Conservation (phyloP, 2,113 vertebrate genomes). For the Halcyon senegalensis region DNA sequence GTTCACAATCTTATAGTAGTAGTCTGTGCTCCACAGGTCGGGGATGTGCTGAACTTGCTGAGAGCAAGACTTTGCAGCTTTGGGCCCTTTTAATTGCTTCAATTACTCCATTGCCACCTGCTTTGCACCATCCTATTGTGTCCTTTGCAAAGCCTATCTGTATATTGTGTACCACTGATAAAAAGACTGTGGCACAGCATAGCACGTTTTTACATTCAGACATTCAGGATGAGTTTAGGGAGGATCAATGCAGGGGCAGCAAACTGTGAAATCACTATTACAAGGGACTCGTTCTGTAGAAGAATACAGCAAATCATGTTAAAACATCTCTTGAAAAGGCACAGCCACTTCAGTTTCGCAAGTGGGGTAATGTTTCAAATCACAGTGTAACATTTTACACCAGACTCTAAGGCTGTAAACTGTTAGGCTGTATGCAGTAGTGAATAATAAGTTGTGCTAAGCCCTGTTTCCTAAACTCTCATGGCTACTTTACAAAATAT, state of each 20-base stretch:
- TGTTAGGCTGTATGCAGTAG: neutral
- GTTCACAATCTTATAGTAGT: neutral
- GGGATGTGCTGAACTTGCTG: neutral
- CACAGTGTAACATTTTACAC: neutral
- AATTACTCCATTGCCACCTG: neutral
- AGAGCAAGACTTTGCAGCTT: neutral
- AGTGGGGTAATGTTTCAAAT: neutral
- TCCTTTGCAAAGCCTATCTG: neutral
- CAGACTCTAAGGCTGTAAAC: neutral
- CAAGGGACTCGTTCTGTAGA: neutral
- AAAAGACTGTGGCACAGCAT: neutral
- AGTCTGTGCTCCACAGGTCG: neutral
- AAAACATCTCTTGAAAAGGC: neutral
- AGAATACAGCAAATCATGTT: neutral
- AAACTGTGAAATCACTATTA: constrained; percentile 21
- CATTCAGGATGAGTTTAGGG: neutral
- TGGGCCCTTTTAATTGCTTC: constrained; percentile 4
- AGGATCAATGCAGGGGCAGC: neutral
- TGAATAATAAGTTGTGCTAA: neutral
- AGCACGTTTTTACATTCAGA: neutral
- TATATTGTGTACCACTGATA: neutral
- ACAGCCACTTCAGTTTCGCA: neutral
- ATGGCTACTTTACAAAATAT: neutral
- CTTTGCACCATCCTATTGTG: neutral
- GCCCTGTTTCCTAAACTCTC: neutral